phyloP scores from a whole-genome alignment of 2,797 vertebrate genomes.

The Ctenochaetus hawaiiensis region DNA sequence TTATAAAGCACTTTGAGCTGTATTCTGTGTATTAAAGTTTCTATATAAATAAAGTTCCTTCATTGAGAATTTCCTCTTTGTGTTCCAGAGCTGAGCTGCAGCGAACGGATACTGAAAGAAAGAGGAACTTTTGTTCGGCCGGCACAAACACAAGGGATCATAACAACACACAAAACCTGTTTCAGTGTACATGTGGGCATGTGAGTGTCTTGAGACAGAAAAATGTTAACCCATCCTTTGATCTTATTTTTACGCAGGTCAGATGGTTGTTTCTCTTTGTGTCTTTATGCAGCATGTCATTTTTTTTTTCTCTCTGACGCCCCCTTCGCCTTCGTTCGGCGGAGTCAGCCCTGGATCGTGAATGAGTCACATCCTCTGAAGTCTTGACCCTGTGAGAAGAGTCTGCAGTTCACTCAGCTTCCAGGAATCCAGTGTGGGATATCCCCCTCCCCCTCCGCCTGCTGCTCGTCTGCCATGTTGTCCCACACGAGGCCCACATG shows the following conservation, averaged over 20 bases:
- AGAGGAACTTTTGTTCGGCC: not conserved
- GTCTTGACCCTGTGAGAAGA: slow-evolving; percentile 62
- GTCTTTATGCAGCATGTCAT: not conserved
- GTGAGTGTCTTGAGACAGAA: not conserved
- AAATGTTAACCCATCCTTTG: too few relatives aligned
- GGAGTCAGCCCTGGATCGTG: slow-evolving; percentile 13
- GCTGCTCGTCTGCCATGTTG: slow-evolving; percentile 18
- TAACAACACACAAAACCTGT: not conserved
- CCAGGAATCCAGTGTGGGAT: slow-evolving; percentile 75
- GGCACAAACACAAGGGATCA: not conserved
- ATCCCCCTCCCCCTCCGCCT: not conserved
- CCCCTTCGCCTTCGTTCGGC: not conserved
- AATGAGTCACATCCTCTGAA: slow-evolving; percentile 71
- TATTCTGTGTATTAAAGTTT: too few relatives aligned
- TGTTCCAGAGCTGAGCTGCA: not conserved
- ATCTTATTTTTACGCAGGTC: not conserved
- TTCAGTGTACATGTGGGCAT: not conserved
- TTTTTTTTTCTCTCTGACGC: not conserved
- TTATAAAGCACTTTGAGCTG: too few relatives aligned
- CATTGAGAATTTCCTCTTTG: too few relatives aligned
- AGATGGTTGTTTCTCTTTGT: not conserved
- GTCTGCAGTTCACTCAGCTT: slow-evolving; percentile 54
- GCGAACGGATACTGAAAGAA: not conserved
- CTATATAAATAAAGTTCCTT: too few relatives aligned
- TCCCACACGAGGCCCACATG: not conserved